Evolutionary conservation across 2,888 invertebrate species (phyloP), one percentile per base, ranked within the genome.

Genomic region (Galeruca laticollis): DNA sequence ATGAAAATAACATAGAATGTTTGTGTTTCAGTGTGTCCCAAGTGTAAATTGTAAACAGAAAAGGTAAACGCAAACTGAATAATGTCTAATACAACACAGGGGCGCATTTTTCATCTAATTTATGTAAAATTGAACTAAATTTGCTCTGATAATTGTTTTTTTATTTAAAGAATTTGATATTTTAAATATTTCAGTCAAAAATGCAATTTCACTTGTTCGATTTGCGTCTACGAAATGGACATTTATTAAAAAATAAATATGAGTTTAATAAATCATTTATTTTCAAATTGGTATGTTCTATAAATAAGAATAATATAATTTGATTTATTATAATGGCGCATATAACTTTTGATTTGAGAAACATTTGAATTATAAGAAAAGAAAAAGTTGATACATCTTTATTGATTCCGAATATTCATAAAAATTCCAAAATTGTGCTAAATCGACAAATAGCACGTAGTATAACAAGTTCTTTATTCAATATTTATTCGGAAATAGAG

Each of bases 1-100:
- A 81, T 80, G 77, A 78, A 79, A 82, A 81, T 78, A 81, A 83
- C 84, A 84, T 83, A 83, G 84, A 84, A 84, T 84, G 83, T 82
- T 82, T 81, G 82, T 83, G 80, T 82, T 76, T 76, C 68, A 64
- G 71, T 69, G 69, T 69, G 56, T 71, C 47, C 35, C n/a, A 62
- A 18, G 40, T 69, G 64, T 70, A 62, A 66, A 26, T 26, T 26
- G 26, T 26, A 26, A 26, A 26, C 26, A 26, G 6, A 26, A 60
- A 54, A 35, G 54, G 59, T 59, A 15, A 59, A 51, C 40, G 40
- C 40, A 40, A 40, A 40, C 1, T 40, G 40, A 40, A n/a, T n/a
- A 26, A 26, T 26, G 2, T 26, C 26, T 26, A 26, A 6, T 26
- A 26, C 26, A 26, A 26, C 26, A 26, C 26, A 26, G 1, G 6